Conservation (phyloP, 2,797 vertebrate species). For the Takifugu ocellatus region DNA sequence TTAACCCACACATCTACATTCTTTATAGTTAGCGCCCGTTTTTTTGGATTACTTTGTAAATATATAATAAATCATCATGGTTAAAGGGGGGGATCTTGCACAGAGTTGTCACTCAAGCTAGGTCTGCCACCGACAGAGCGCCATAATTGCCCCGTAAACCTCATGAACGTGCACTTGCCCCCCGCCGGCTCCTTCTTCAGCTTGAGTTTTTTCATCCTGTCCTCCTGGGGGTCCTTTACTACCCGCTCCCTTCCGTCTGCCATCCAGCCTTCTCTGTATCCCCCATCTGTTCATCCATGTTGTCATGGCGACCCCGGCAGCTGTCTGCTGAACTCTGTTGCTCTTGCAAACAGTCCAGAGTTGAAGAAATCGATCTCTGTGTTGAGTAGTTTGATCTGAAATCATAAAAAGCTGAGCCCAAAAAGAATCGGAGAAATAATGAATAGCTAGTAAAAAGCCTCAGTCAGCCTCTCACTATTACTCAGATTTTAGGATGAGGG, state of each 20-base stretch:
- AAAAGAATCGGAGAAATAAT: not conserved
- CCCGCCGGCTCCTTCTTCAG: conserved; percentile 1
- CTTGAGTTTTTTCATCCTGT: conserved; percentile 29
- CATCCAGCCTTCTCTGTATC: conserved; percentile 39
- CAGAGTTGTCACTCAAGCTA: too few relatives aligned
- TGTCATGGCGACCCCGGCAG: conserved; percentile 24
- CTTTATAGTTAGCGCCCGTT: too few relatives aligned
- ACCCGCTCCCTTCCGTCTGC: conserved; percentile 27
- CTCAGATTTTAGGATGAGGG: too few relatives aligned
- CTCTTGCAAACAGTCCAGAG: not conserved
- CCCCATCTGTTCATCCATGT: conserved; percentile 51
- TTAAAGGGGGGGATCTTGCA: too few relatives aligned
- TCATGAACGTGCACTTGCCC: conserved; percentile 55
- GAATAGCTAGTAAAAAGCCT: too few relatives aligned
- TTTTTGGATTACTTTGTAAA: too few relatives aligned
- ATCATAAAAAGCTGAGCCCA: not conserved
- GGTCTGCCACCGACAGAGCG: too few relatives aligned
- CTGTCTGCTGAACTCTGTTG: conserved; percentile 23
- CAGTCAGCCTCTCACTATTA: too few relatives aligned
- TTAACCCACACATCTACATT: too few relatives aligned
- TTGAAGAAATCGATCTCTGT: not conserved
- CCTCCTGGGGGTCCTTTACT: conserved; percentile 38
- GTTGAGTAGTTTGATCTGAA: not conserved
- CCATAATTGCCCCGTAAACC: conserved; percentile 41
- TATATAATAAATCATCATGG: too few relatives aligned